Base-by-base conservation (phyloP, 2,797 vertebrate genomes). In the Arctocebus calabarensis region DNA sequence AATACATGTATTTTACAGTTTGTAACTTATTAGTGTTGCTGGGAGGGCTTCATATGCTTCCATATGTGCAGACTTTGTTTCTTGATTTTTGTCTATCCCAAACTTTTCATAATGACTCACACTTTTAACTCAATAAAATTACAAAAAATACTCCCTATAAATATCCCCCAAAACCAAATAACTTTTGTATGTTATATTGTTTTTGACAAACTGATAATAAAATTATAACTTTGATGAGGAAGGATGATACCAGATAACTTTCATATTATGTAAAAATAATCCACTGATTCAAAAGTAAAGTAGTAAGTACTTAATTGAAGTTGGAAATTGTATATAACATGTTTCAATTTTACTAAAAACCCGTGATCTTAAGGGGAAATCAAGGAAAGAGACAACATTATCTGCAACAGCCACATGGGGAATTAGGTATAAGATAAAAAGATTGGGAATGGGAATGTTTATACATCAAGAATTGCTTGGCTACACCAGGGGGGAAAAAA, bases 401-500 rank as follows among this genome's bases (percentile, higher is more conserved):
- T 59, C 3, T 3, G 3, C 14, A 61, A 70, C 17, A 91, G 4
- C 13, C 0, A 71, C 23, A 13, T 78, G 25, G 22, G 25, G 32
- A 96, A 94, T 91, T 74, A 81, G 29, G 55, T 57, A 96, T 57
- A 96, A 94, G 62, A 83, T 27, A 57, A 25, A 48, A 96, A 95
- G 10, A 92, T 86, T n/a, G 7, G 16, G 1, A 1, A 62, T 91
- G 8, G 23, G 37, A 85, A 73, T 81, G 64, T 73, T 68, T 90
- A 82, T 64, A 68, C 4, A 66, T 29, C 43, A 96, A 93, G 73
- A 97, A 97, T 97, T 52, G 79, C 84, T 91, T 90, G 90, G 71
- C 43, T 43, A 64, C 94, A 94, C 90, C 61, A 57, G 48, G 48
- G 48, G 14, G 73, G 27, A 95, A 73, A 73, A 40, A 25, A 17